Evolutionary conservation across 2,797 vertebrate species (phyloP), one percentile per base, ranked within the genome.

Genomic region (Kryptolebias ocellatus): DNA sequence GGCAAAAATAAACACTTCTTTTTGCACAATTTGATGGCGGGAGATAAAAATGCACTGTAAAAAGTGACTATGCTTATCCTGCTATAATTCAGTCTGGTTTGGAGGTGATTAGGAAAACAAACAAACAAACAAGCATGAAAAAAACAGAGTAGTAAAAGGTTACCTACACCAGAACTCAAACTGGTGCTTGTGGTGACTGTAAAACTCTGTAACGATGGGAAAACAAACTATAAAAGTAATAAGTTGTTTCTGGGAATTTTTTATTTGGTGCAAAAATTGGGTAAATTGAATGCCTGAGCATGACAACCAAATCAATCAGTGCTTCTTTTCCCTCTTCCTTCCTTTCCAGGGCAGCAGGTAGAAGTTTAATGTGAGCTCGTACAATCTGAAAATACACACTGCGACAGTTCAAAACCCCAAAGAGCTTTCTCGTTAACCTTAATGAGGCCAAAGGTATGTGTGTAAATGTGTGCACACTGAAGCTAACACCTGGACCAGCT

Each of bases 401-500:
- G 72, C 39, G 34, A 67, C 66, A 4, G 66, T 68, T 75, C 72
- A 55, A 70, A 85, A 89, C 83, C 78, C 27, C 87, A 86, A 72
- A 62, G 66, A 83, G 66, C 72, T 74, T 79, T 67, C 83, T 79
- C 79, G 78, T 84, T 79, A 82, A 67, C 80, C 82, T 79, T 89
- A 93, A 92, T 89, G 88, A 91, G 83, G 64, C 79, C 78, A 63
- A 76, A 74, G 54, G 53, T 72, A 82, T 74, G 76, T 56, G 56
- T 74, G 74, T 70, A 64, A 61, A 59, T 62, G 54, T 77, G 62
- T 79, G 76, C 37, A 65, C 62, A 78, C 81, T 67, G 65, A 63
- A 67, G 77, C 74, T 76, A 76, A 88, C 90, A 92, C 90, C 91
- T 91, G 92, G 90, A 62, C 83, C 87, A 92, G 87, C 87, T 92